Evolutionary conservation across 23 tunicate species (phyloP).

Genomic region (Phallusia fumigata): DNA sequence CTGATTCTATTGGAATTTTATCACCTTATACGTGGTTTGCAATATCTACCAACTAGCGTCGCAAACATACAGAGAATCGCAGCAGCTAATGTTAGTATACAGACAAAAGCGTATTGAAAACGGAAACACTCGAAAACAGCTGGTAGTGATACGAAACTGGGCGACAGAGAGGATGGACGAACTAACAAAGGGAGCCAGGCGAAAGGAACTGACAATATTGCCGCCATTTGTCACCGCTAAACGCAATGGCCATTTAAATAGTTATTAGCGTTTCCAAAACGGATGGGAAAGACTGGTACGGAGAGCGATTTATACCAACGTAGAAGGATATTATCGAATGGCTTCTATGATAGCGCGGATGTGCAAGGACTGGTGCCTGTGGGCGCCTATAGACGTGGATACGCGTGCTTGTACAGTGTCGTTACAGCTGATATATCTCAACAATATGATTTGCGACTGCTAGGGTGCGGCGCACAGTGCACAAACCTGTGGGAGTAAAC

Average conservation of each 20-base stretch:
- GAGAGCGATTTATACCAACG: background rate
- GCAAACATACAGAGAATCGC: background rate
- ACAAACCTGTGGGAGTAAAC: background rate
- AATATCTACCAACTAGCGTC: background rate
- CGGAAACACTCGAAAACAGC: background rate
- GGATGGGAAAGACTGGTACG: background rate
- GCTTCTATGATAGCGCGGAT: background rate
- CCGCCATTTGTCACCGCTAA: background rate
- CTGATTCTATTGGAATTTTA: background rate
- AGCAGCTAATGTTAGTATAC: background rate
- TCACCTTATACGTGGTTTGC: background rate
- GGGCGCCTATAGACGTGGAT: background rate
- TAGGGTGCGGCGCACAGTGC: conserved; percentile 11
- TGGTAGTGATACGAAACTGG: no score
- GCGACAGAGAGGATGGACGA: background rate
- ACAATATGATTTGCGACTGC: conserved; percentile 4
- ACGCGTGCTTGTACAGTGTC: background rate
- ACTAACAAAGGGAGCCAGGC: background rate
- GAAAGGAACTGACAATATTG: background rate
- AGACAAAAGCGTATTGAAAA: background rate
- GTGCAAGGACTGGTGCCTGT: background rate
- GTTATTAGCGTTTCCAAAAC: background rate
- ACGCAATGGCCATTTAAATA: conserved; percentile 1
- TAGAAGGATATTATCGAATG: background rate
- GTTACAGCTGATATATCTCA: conserved; percentile 8